These are phyloP conservation scores for Nycticebus coucang DNA, from an alignment of 2,113 vertebrate species.

Conservation along the genomic window DNA sequence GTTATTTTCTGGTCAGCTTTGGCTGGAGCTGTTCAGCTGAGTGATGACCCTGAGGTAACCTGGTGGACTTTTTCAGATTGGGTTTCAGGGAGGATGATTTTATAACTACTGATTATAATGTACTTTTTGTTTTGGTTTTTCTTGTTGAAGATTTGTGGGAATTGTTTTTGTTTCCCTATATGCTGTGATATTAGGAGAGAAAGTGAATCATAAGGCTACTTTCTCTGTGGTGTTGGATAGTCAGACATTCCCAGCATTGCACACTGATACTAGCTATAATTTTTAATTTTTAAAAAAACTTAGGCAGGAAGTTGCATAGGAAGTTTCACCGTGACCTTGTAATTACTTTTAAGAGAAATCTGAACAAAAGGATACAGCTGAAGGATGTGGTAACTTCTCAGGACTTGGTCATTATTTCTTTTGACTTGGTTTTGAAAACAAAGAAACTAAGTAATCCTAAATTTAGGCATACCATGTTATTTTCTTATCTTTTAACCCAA, in stretches of 20 bases:
- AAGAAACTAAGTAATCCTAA: slow-evolving; percentile 16
- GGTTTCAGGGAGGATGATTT: neutral
- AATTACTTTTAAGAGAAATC: slow-evolving; percentile 47
- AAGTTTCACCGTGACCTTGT: slow-evolving; percentile 3
- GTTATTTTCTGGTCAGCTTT: slow-evolving; percentile 98
- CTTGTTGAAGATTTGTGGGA: neutral
- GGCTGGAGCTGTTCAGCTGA: slow-evolving; percentile 87
- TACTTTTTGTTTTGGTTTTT: neutral
- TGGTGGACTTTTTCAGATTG: neutral
- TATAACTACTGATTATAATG: neutral
- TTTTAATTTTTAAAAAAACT: neutral
- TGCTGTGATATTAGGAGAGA: neutral
- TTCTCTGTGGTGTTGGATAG: neutral
- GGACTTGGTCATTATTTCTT: neutral
- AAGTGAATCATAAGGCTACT: neutral
- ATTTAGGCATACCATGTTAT: neutral
- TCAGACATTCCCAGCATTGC: neutral
- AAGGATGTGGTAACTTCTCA: neutral
- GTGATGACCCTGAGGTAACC: slow-evolving; percentile 88
- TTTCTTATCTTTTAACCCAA: neutral
- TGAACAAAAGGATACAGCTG: neutral
- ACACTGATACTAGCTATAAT: neutral
- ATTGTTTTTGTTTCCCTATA: neutral
- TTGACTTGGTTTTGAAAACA: slow-evolving; percentile 46
- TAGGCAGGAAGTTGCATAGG: neutral